Evolutionary conservation across 2,888 invertebrate species (phyloP).

Genomic region (Scaptomyza flava): DNA sequence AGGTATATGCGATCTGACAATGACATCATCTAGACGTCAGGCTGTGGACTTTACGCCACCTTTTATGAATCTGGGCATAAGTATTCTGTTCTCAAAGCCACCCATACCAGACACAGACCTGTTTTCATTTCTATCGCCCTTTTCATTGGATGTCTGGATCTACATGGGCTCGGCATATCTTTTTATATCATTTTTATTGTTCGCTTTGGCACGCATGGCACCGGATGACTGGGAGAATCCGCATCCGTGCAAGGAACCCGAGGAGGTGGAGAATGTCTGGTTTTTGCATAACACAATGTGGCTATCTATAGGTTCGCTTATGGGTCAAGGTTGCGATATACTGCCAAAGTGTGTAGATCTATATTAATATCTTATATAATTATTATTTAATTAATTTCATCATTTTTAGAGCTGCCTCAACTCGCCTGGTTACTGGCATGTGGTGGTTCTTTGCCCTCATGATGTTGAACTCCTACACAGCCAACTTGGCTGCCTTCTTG

Average conservation of each 20-base stretch:
- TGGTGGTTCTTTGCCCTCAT: conserved; percentile 98
- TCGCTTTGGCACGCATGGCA: conserved; percentile 92
- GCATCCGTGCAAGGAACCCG: conserved; percentile 94
- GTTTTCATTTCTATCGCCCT: conserved; percentile 95
- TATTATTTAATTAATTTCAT: neutral
- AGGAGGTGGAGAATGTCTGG: conserved; percentile 95
- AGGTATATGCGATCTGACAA: conserved; percentile 97
- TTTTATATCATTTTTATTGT: conserved; percentile 92
- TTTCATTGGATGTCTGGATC: conserved; percentile 95
- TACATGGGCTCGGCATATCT: conserved; percentile 95
- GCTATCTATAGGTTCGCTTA: conserved; percentile 95
- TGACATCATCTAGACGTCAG: conserved; percentile 94
- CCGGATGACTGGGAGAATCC: conserved; percentile 97
- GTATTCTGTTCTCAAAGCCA: conserved; percentile 94
- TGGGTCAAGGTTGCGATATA: conserved; percentile 97
- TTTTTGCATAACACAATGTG: conserved; percentile 94
- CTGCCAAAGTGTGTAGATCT: conserved; percentile 90
- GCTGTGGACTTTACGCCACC: conserved; percentile 98
- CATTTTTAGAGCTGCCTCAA: conserved; percentile 91
- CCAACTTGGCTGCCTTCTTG: conserved; percentile 96
- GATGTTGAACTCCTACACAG: conserved; percentile 96
- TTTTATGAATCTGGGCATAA: conserved; percentile 98
- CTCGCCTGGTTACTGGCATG: conserved; percentile 93
- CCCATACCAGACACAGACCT: conserved; percentile 90
- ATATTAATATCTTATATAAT: neutral